phyloP scores from a whole-genome alignment of 2,888 invertebrate genomes.

The Erebia palarica region DNA sequence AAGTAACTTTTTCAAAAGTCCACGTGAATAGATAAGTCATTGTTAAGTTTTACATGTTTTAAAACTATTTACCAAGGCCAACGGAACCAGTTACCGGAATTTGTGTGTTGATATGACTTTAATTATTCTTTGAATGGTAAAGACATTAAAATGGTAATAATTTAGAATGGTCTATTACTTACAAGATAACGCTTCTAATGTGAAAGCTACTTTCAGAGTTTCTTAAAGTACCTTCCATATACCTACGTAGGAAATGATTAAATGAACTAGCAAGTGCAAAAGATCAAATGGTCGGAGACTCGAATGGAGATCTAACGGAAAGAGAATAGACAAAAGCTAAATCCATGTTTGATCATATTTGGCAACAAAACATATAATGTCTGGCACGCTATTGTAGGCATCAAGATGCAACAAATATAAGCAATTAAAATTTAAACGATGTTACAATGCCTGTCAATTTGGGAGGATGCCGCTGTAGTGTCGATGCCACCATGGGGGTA shows the following conservation, averaged over 20 bases:
- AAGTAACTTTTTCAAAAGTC: not conserved
- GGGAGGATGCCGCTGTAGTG: not conserved
- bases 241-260: not conserved
- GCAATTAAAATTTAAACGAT: not conserved
- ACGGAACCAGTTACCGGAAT: not conserved
- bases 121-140: not conserved
- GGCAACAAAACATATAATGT: not conserved
- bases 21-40: not conserved
- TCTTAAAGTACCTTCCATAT: not conserved
- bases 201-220: not conserved
- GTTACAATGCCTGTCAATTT: slow-evolving; percentile 6
- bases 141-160: not conserved
- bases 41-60: not conserved
- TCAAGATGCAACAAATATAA: not conserved
- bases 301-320: not conserved
- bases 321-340: not conserved
- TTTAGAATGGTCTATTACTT: too few relatives aligned
- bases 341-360: not conserved
- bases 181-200: too few relatives aligned
- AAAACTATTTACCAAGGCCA: not conserved
- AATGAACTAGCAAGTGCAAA: too few relatives aligned
- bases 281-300: not conserved
- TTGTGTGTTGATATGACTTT: not conserved
- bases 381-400: not conserved
- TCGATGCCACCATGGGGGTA: slow-evolving; percentile 23